Base-by-base conservation (phyloP, 2,113 vertebrate species). In the Chloebia gouldiae region DNA sequence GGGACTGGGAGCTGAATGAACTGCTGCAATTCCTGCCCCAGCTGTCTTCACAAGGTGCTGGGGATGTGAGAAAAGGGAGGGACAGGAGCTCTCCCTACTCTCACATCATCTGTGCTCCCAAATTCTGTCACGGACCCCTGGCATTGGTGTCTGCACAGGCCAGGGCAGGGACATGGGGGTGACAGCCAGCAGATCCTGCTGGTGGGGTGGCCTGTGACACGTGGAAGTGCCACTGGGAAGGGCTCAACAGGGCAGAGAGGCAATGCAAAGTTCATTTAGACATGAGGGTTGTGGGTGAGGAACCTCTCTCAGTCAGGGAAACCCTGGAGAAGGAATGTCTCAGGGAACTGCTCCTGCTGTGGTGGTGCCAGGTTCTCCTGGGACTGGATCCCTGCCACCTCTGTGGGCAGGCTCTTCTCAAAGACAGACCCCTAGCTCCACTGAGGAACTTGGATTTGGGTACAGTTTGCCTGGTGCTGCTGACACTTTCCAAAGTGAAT, bases 21-120 rank as follows among this genome's bases (percentile, higher is more conserved):
- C 5, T 6, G 2, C 18, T 44, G 18, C 31, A 35, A 33, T 40
- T 37, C 69, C 39, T 3, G 3, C 64, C 78, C 40, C 31, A 27
- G 39, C 19, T 11, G 3, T 15, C 20, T 27, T 68, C 44, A 49
- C 4, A 5, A 25, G 70, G 20, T 30, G 24, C 4, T 37, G 53
- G 25, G 13, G 18, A 17, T 35, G 21, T 4, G 7, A 56, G 39
- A 18, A 47, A 9, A 5, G 14, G 35, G 39, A 44, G 15, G 15
- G 14, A 15, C 0, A 0, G 73, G 80, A 70, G 35, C 39, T 50
- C 24, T 8, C 30, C 14, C 53, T 44, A 28, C 35, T 77, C 54
- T 49, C 8, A 2, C 33, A 69, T 27, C 69, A 31, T 31, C 47
- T 0, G 0, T 8, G 21, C 33, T 28, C 22, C 37, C 11, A 15